phyloP scores from a whole-genome alignment of 2,797 vertebrate genomes.

The Rhinella marina region DNA sequence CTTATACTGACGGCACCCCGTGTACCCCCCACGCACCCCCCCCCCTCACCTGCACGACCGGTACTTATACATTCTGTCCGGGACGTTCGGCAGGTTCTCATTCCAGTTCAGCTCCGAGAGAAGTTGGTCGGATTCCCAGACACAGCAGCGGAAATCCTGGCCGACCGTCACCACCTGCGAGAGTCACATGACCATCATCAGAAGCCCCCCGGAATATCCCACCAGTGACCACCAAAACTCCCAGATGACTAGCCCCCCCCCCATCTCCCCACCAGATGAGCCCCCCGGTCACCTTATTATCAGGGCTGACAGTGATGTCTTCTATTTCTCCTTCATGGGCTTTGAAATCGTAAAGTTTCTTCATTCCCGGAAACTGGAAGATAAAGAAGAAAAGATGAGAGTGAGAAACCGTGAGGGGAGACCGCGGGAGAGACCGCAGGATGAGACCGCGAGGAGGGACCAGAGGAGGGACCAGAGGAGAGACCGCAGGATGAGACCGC shows the following conservation, averaged over 20 bases:
- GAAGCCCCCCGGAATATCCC: too few species aligned
- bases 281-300: slow-evolving; percentile 82
- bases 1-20: neutral
- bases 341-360: slow-evolving; percentile 87
- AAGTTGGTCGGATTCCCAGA: slow-evolving; percentile 90
- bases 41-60: slow-evolving; percentile 86
- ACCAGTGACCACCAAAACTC: too few species aligned
- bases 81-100: slow-evolving; percentile 82
- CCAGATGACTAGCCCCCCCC: too few species aligned
- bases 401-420: too few species aligned
- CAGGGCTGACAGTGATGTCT: slow-evolving; percentile 86
- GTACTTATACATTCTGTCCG: slow-evolving; percentile 86
- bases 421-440: too few species aligned
- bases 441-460: too few species aligned
- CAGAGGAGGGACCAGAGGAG: too few species aligned
- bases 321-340: slow-evolving; percentile 91
- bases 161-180: slow-evolving; percentile 87
- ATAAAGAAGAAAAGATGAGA: neutral
- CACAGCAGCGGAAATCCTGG: slow-evolving; percentile 87
- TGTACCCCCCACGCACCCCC: neutral
- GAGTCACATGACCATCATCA: neutral
- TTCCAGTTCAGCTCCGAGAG: slow-evolving; percentile 84
- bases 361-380: slow-evolving; percentile 87
- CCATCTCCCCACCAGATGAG: too few species aligned
- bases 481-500: too few species aligned